Conservation (phyloP, 2,888 invertebrate genomes). For the Scelioninae gen. 1 region DNA sequence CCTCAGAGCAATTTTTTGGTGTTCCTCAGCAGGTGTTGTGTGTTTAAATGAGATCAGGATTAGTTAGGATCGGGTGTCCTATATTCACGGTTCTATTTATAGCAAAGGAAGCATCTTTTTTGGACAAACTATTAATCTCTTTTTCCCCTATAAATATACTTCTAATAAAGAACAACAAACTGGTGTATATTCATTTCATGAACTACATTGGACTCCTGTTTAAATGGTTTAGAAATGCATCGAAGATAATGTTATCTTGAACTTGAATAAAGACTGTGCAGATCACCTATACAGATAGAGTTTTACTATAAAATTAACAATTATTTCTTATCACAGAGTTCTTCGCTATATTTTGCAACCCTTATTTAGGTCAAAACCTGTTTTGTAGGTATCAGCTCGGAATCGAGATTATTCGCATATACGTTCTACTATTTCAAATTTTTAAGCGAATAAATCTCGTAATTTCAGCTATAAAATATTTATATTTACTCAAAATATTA, state of each 20-base stretch:
- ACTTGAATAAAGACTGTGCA: not conserved
- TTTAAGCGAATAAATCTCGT: too few relatives aligned
- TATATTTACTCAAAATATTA: too few relatives aligned
- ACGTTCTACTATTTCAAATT: too few relatives aligned
- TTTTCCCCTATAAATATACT: conserved; percentile 2
- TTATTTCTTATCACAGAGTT: not conserved
- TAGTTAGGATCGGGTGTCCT: too few relatives aligned
- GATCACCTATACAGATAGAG: not conserved
- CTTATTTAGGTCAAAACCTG: not conserved
- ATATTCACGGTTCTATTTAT: too few relatives aligned
- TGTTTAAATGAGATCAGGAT: too few relatives aligned
- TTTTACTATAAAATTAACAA: conserved; percentile 7
- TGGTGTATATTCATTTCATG: not conserved
- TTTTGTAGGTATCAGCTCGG: not conserved
- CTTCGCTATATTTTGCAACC: not conserved
- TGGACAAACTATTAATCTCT: conserved; percentile 39
- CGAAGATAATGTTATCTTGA: conserved; percentile 7
- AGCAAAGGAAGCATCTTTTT: too few relatives aligned
- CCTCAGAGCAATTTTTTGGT: too few relatives aligned
- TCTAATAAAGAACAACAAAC: conserved; percentile 2
- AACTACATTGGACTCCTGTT: not conserved
- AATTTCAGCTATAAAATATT: too few relatives aligned
- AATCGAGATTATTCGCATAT: too few relatives aligned
- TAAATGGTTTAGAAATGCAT: not conserved
- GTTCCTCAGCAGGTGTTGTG: too few relatives aligned